These are phyloP conservation scores for Onychomys leucogaster DNA, from an alignment of 2,797 vertebrate genomes.

Conservation along the genomic window DNA sequence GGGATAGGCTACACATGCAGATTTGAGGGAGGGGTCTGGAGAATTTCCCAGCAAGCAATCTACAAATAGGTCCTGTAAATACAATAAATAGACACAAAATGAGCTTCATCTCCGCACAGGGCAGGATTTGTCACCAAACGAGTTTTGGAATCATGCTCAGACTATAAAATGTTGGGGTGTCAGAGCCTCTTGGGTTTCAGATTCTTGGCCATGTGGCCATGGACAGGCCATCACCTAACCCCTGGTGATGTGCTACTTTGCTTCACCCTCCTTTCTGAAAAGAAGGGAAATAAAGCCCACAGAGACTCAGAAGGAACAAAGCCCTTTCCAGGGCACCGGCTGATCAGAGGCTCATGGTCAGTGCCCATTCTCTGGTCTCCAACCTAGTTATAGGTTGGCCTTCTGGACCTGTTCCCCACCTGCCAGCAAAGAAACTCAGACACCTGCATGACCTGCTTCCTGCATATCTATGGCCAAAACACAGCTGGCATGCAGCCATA, in stretches of 20 bases:
- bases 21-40: not conserved
- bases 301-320: not conserved
- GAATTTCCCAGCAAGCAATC: not conserved
- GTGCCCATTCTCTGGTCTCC: not conserved
- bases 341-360: not conserved
- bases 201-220: not conserved
- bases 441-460: not conserved
- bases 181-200: not conserved
- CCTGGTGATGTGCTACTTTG: rapidly evolving
- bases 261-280: not conserved
- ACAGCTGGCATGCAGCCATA: not conserved
- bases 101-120: not conserved
- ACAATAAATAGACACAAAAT: not conserved
- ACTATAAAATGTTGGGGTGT: not conserved
- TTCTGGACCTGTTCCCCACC: not conserved
- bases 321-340: not conserved
- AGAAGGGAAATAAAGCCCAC: not conserved
- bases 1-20: too few species aligned
- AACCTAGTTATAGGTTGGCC: not conserved
- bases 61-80: not conserved
- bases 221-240: not conserved
- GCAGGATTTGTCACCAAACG: not conserved
- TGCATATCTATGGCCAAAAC: not conserved
- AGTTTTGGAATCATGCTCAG: not conserved
- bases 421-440: not conserved